Conservation (phyloP, 2,888 invertebrate species). For the Rapana venosa region DNA sequence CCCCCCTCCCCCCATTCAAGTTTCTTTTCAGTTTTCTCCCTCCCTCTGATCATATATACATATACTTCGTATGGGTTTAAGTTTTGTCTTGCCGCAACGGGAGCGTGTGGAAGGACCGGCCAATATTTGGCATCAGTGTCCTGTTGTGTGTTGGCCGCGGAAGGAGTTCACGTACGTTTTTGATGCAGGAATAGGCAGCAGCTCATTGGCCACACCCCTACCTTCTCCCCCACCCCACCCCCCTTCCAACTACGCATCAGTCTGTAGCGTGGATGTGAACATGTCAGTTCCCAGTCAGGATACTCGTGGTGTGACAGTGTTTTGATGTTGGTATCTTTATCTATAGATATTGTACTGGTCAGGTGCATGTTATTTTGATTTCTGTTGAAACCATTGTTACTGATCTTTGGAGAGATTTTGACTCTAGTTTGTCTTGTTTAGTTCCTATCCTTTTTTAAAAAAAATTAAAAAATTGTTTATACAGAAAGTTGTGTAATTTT, state of each 20-base stretch:
- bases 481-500: not conserved
- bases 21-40: slow-evolving; percentile 9
- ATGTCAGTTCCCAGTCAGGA: not conserved
- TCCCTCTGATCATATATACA: not conserved
- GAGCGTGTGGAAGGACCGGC: slow-evolving; percentile 11
- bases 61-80: not conserved
- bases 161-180: slow-evolving; percentile 23
- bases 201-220: slow-evolving; percentile 21
- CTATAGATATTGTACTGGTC: slow-evolving; percentile 20
- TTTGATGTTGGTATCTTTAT: slow-evolving; percentile 5
- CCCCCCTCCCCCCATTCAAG: not conserved
- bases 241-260: not conserved
- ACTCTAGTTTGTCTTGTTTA: not conserved
- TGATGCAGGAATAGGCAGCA: slow-evolving; percentile 45
- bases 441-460: not conserved
- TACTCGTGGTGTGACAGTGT: not conserved
- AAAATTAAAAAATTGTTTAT: not conserved
- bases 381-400: not conserved
- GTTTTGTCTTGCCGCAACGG: slow-evolving; percentile 35
- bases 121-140: slow-evolving; percentile 36
- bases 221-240: no score
- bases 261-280: not conserved
- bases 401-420: not conserved
- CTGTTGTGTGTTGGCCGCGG: not conserved
- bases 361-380: not conserved